Conservation (phyloP, 2,888 invertebrate species). For the Ophion slaviceki region DNA sequence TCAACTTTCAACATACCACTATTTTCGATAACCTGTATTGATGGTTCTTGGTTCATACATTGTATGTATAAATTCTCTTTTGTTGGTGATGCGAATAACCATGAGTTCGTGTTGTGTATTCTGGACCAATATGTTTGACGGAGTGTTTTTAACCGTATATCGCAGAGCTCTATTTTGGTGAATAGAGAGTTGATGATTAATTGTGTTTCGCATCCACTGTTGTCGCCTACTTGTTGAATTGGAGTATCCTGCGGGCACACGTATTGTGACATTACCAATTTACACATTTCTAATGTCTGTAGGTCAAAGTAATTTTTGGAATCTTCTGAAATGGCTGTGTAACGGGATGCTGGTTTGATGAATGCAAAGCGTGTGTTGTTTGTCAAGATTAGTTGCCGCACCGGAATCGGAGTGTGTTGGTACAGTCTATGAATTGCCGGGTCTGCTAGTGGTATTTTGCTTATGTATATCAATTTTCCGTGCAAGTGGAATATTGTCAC, state of each 20-base stretch:
- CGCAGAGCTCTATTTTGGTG: not conserved
- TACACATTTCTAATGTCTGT: not conserved
- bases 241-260: slow-evolving; percentile 12
- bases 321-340: not conserved
- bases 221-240: slow-evolving; percentile 14
- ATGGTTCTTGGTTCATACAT: not conserved
- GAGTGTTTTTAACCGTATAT: slow-evolving; percentile 22
- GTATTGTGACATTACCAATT: not conserved
- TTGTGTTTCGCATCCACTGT: slow-evolving; percentile 30
- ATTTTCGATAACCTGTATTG: not conserved
- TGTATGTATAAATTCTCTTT: slow-evolving; percentile 12
- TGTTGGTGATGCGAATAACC: slow-evolving; percentile 34
- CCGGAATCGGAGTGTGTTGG: not conserved
- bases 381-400: not conserved
- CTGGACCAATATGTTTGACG: slow-evolving; percentile 23
- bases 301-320: not conserved
- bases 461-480: slow-evolving; percentile 15
- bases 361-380: not conserved
- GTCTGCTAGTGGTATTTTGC: not conserved
- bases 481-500: slow-evolving; percentile 6
- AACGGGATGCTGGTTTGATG: not conserved
- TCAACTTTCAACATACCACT: no score
- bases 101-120: slow-evolving; percentile 12
- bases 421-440: not conserved
- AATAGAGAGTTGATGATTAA: slow-evolving; percentile 24